These are phyloP conservation scores for Montifringilla adamsi DNA, from an alignment of 2,113 vertebrate species.

Conservation along the genomic window DNA sequence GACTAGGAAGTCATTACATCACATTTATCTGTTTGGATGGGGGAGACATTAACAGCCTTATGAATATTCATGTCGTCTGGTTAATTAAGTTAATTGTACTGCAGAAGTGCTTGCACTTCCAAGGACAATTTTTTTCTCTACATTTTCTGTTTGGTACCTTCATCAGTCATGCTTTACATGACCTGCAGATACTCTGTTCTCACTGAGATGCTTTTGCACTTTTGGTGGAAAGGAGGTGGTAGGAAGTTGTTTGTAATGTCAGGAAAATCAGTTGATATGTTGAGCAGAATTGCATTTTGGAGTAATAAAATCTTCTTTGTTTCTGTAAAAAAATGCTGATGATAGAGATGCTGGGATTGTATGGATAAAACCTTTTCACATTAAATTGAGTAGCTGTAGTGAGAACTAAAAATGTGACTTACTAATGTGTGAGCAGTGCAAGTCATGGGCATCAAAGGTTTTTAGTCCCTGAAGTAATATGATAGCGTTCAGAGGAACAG, in stretches of 20 bases:
- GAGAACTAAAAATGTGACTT: background rate
- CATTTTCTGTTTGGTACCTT: constrained; percentile 62
- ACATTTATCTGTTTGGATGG: constrained; percentile 89
- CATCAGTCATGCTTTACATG: constrained; percentile 64
- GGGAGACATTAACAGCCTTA: constrained; percentile 89
- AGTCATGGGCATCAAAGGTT: background rate
- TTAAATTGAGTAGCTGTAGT: background rate
- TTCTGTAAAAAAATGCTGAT: background rate
- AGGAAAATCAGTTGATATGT: constrained; percentile 33
- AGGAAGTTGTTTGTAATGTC: background rate
- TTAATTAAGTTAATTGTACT: constrained; percentile 96
- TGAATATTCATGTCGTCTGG: constrained; percentile 92
- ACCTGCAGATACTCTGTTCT: constrained; percentile 57
- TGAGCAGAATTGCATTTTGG: constrained; percentile 11
- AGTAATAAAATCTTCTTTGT: constrained; percentile 18
- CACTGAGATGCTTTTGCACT: constrained; percentile 21
- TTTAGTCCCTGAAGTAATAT: background rate
- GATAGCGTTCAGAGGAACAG: background rate
- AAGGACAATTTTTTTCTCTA: constrained; percentile 75
- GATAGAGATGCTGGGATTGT: background rate
- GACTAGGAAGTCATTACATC: constrained; percentile 89
- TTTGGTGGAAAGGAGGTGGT: background rate
- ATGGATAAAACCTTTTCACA: background rate
- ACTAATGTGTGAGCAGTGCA: background rate
- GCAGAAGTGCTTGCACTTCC: constrained; percentile 87